Evolutionary conservation across 2,888 invertebrate species (phyloP).

Genomic region (Euclidia mi): DNA sequence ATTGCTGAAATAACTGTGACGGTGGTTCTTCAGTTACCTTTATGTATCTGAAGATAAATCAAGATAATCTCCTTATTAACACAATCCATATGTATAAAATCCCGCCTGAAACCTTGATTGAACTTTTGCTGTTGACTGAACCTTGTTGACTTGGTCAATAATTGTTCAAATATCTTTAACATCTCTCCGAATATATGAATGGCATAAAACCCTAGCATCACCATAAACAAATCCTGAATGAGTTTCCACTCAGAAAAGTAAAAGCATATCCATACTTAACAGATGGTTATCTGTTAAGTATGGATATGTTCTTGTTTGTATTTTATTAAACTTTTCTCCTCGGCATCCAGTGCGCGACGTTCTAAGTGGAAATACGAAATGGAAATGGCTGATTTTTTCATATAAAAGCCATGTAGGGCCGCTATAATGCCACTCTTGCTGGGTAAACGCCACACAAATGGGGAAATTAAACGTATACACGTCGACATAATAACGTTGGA

Average conservation of each 20-base stretch:
- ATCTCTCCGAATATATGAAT: too few relatives aligned
- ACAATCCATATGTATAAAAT: too few relatives aligned
- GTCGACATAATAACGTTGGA: conserved; percentile 48
- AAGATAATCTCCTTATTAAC: too few relatives aligned
- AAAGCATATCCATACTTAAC: conserved; percentile 37
- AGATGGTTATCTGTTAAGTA: too few relatives aligned
- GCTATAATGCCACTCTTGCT: conserved; percentile 63
- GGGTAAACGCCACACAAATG: conserved; percentile 67
- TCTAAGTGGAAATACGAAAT: conserved; percentile 71
- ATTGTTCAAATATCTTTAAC: too few relatives aligned
- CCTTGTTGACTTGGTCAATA: too few relatives aligned
- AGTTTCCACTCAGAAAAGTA: conserved; percentile 15
- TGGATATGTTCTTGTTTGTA: conserved; percentile 59
- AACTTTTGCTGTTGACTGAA: too few relatives aligned
- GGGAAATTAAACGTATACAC: conserved; percentile 68
- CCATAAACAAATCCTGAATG: neutral
- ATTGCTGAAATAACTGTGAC: too few relatives aligned
- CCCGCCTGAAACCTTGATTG: too few relatives aligned
- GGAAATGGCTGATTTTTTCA: conserved; percentile 74
- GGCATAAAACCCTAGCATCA: too few relatives aligned
- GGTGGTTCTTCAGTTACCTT: too few relatives aligned
- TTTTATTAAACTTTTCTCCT: conserved; percentile 64
- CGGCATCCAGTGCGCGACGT: conserved; percentile 53
- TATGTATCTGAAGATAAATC: too few relatives aligned
- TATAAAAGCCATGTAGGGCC: conserved; percentile 66